Evolutionary conservation across 2,113 vertebrate genomes (phyloP).

Genomic region (Microcebus murinus): DNA sequence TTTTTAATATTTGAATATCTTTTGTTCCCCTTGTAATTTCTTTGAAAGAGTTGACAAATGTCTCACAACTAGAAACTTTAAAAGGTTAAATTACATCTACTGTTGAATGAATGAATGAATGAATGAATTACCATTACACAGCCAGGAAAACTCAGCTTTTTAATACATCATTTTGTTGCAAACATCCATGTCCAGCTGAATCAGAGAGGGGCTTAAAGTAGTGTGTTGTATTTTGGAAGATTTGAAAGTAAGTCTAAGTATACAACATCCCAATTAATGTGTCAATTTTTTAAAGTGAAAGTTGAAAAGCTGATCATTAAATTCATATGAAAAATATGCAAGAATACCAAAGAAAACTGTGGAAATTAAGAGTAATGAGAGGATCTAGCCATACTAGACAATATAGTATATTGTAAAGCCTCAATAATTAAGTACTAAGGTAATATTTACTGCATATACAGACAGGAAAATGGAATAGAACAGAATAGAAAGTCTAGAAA

Average conservation of each 20-base stretch:
- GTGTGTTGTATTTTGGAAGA: background rate
- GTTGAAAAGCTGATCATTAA: background rate
- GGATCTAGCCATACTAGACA: background rate
- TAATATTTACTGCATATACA: background rate
- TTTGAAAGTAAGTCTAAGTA: background rate
- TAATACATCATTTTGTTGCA: background rate
- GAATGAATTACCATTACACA: background rate
- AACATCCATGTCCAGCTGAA: background rate
- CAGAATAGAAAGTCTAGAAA: background rate
- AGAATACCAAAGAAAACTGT: background rate
- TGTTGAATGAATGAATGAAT: background rate
- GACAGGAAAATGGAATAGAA: background rate
- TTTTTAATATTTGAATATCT: background rate
- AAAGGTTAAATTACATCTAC: background rate
- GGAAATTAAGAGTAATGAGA: conserved; percentile 11
- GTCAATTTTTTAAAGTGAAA: background rate
- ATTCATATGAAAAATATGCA: background rate
- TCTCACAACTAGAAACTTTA: background rate
- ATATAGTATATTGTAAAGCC: background rate
- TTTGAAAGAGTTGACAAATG: background rate
- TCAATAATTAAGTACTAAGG: background rate
- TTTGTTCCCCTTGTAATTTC: background rate
- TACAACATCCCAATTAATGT: background rate
- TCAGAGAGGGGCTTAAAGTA: background rate
- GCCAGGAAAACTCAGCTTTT: background rate